Evolutionary conservation across 2,888 invertebrate species (phyloP).

Genomic region (Imbricaverruca yamaguchii): DNA sequence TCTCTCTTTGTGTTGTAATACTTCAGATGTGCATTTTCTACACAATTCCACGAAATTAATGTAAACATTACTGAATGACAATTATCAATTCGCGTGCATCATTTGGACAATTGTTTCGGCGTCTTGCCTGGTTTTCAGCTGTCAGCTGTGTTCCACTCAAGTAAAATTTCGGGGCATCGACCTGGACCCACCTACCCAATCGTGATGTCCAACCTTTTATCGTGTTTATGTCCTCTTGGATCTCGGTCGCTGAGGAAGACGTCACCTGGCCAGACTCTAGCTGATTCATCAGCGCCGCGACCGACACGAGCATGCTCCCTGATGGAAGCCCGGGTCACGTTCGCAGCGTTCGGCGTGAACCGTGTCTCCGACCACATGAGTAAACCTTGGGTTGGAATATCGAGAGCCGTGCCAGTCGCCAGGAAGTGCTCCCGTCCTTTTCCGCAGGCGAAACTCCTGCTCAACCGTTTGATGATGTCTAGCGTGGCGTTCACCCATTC

Average conservation of each 20-base stretch:
- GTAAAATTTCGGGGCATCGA: too few species aligned
- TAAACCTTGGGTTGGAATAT: background rate
- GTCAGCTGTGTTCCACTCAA: too few species aligned
- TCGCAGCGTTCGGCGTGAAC: conserved; percentile 1
- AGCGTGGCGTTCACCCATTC: background rate
- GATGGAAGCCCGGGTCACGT: background rate
- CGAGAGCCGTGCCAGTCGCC: background rate
- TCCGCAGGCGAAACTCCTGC: background rate
- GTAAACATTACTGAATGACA: too few species aligned
- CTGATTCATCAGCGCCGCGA: background rate
- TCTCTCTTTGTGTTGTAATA: too few species aligned
- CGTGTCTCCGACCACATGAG: background rate
- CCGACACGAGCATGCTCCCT: background rate
- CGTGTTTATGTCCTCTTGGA: background rate
- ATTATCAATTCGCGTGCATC: too few species aligned
- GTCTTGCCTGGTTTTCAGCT: too few species aligned
- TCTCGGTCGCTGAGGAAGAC: background rate
- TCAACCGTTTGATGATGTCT: background rate
- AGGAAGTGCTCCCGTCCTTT: background rate
- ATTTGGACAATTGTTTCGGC: too few species aligned
- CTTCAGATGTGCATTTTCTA: too few species aligned
- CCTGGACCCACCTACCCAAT: too few species aligned
- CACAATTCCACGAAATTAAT: too few species aligned
- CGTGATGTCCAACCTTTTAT: background rate
- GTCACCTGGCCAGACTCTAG: background rate